Conservation (phyloP, 2,113 vertebrate genomes). For the Dascyllus trimaculatus region DNA sequence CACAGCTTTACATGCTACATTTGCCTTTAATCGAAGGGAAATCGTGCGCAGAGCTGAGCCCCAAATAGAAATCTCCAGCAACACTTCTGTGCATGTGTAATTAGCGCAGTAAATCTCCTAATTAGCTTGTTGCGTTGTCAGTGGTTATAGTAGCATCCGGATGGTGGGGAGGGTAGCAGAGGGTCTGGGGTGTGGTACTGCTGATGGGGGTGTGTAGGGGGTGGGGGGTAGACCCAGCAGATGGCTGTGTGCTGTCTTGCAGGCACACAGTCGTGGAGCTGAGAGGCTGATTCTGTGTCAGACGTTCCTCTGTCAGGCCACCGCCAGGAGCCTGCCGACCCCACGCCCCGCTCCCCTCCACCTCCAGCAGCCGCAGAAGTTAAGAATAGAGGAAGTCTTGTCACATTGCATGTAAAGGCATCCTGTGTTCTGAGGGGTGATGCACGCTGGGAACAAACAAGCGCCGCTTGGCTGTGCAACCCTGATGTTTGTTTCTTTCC, state of each 20-base stretch:
- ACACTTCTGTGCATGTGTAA: slow-evolving; percentile 75
- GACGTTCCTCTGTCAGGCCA: slow-evolving; percentile 66
- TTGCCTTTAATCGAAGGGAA: slow-evolving; percentile 78
- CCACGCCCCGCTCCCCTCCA: slow-evolving; percentile 27
- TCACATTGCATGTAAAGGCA: slow-evolving; percentile 81
- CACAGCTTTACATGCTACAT: slow-evolving; percentile 79
- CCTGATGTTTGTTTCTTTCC: slow-evolving; percentile 52
- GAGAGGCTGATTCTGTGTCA: slow-evolving; percentile 71
- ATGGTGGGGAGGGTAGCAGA: slow-evolving; percentile 17
- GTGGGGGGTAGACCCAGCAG: slow-evolving; percentile 63
- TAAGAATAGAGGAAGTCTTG: slow-evolving; percentile 86
- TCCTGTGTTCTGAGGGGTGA: slow-evolving; percentile 67
- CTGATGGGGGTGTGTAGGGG: slow-evolving; percentile 6
- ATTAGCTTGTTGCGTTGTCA: slow-evolving; percentile 80
- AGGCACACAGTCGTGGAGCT: slow-evolving; percentile 64
- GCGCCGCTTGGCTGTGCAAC: slow-evolving; percentile 47
- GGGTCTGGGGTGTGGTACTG: slow-evolving; percentile 35
- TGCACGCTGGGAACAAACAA: slow-evolving; percentile 73
- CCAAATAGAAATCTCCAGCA: slow-evolving; percentile 66
- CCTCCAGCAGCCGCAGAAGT: slow-evolving; percentile 76
- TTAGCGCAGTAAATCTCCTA: slow-evolving; percentile 77
- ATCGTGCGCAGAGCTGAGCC: slow-evolving; percentile 46
- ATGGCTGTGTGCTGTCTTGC: slow-evolving; percentile 79
- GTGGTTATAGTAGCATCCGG: slow-evolving; percentile 59
- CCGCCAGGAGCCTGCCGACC: slow-evolving; percentile 50